Base-by-base conservation (phyloP, 1,140 invertebrate genomes). In the Solenopsis fugax region DNA sequence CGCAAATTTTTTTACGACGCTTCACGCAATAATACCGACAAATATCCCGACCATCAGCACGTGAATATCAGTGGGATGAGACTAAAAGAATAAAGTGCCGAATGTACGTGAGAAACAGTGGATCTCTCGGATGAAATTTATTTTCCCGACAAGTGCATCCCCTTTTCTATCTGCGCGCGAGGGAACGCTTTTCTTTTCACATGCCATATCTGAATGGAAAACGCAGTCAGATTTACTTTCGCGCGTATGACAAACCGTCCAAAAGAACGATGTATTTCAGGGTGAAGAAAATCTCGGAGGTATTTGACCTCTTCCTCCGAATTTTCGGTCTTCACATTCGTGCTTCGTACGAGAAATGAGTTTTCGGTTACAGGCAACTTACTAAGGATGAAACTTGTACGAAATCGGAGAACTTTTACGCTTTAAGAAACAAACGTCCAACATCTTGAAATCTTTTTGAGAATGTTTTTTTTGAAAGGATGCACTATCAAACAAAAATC, bases 211-310 rank as follows among this genome's bases (percentile, higher is more conserved):
- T 24, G 34, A 85, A 54, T 72, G 12, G 86, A 64, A 64, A 73
- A 87, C 56, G 45, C 29, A 41, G 29, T 64, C 48, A 65, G 78
- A 86, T 87, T 71, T 84, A 77, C 56, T 87, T 64, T 69, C 16
- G 58, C 37, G 37, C 16, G n/a, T 60, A 72, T 72, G 85, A 60
- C 64, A 69, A 71, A 80, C 41, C 37, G 24, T 69, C 64, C 24
- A 60, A 24, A 60, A 75, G 64, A 86, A 37, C 76, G 34, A 18
- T 60, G 29, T 52, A 50, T 71, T 69, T 69, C 65, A 86, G 50
- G 21, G 60, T 16, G 29, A 80, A 48, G 29, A 34, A 34, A 80
- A 80, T 60, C 64, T 80, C 45, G 29, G 16, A 58, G n/a, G 29
- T 24, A n/a, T 60, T 82, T 29, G 45, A 50, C 24, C n/a, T 41